Percentiles rank a stretch among this genome's conserved stretches.
These are phyloP conservation scores for Stratiolaelaps scimitus DNA, from an alignment of 1,140 invertebrate genomes.

Conservation along the genomic window DNA sequence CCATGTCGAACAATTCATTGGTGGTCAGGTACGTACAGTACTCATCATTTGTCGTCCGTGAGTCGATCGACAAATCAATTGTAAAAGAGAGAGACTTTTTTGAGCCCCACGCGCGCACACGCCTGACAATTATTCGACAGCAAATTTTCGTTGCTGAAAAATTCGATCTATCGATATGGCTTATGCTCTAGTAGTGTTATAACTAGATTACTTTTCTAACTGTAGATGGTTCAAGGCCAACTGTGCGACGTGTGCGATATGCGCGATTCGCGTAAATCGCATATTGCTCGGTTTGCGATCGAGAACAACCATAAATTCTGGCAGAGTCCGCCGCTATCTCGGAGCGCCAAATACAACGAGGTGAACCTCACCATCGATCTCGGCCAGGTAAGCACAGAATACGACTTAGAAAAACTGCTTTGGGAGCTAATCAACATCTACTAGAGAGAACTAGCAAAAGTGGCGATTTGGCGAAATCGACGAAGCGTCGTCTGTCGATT, in stretches of 20 bases:
- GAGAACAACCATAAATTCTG: constrained; percentile 92
- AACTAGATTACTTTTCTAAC: constrained; percentile 29
- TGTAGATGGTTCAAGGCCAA: constrained; percentile 49
- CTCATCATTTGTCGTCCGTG: too few species aligned
- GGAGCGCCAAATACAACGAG: constrained; percentile 89
- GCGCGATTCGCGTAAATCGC: constrained; percentile 55
- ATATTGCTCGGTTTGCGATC: constrained; percentile 78
- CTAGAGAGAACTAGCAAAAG: too few species aligned
- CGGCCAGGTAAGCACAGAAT: constrained; percentile 56
- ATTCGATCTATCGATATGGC: too few species aligned
- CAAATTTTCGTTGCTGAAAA: too few species aligned
- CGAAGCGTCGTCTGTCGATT: too few species aligned
- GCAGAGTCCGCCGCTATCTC: constrained; percentile 92
- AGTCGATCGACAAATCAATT: too few species aligned
- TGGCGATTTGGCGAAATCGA: too few species aligned
- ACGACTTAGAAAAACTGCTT: constrained; percentile 43
- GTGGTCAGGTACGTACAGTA: not conserved
- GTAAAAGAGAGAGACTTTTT: too few species aligned
- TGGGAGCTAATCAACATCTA: too few species aligned
- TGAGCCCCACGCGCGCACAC: too few species aligned
- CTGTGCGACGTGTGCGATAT: constrained; percentile 85
- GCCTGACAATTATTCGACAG: too few species aligned
- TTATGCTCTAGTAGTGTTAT: too few species aligned
- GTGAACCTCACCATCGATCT: constrained; percentile 94
- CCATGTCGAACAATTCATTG: not conserved